Evolutionary conservation across 2,888 invertebrate genomes (phyloP).

Genomic region (Drosophila neutralis): DNA sequence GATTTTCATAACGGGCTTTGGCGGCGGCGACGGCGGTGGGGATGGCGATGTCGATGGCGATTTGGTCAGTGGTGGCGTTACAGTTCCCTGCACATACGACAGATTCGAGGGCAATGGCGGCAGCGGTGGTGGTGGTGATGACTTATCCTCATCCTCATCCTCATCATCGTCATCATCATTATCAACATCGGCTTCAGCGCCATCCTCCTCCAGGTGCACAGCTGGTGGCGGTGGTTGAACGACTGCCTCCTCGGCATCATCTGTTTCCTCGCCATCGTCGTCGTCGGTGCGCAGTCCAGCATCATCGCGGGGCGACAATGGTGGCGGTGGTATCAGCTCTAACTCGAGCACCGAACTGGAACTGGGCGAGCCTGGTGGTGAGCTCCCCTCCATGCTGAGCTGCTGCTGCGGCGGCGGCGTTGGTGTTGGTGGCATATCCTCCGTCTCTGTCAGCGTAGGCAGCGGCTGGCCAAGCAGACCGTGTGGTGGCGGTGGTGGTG

Average conservation of each 20-base stretch:
- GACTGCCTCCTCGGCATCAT: constrained; percentile 67
- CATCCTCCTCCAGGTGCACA: constrained; percentile 51
- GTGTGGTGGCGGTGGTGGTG: constrained; percentile 66
- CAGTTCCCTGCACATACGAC: constrained; percentile 79
- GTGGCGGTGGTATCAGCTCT: constrained; percentile 81
- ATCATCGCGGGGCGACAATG: constrained; percentile 66
- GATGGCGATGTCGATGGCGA: constrained; percentile 83
- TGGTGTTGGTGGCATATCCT: constrained; percentile 82
- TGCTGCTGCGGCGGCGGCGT: constrained; percentile 68
- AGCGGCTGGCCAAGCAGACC: constrained; percentile 69
- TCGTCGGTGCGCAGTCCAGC: constrained; percentile 62
- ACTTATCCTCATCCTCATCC: constrained; percentile 76
- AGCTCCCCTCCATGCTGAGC: constrained; percentile 46
- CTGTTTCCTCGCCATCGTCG: constrained; percentile 65
- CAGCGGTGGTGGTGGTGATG: constrained; percentile 81
- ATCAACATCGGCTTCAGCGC: constrained; percentile 42
- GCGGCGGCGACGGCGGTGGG: constrained; percentile 83
- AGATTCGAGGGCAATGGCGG: constrained; percentile 83
- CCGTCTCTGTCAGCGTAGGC: constrained; percentile 81
- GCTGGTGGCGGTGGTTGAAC: constrained; percentile 20
- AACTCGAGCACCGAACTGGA: constrained; percentile 74
- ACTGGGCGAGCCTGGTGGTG: constrained; percentile 67
- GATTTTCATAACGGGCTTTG: constrained; percentile 74
- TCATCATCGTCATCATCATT: constrained; percentile 57
- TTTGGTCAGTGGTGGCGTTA: constrained; percentile 75